Base-by-base conservation (phyloP, 2,113 vertebrate genomes). In the Macaca nemestrina region DNA sequence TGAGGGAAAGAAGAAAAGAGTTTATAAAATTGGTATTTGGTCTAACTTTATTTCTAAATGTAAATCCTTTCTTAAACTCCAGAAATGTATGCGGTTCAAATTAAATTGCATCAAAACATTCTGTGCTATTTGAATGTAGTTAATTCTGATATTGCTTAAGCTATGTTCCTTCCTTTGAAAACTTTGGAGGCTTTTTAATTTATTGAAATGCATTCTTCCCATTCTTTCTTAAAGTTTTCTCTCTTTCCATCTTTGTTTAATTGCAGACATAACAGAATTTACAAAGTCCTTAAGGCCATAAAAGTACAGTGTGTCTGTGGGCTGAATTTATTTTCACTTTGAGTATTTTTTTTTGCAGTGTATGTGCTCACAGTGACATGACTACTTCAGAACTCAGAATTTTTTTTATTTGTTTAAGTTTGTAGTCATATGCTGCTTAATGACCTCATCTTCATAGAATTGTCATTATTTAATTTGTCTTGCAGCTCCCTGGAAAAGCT, bases 291-390 rank as follows among this genome's bases (percentile, higher is more conserved):
- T 64, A 64, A 6, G n/a, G 22, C 59, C 75, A 78, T 76, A 61
- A 85, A 95, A 85, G 45, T 40, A 38, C 35, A 72, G 1, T 64
- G 2, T 38, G 13, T 79, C 40, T 78, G 4, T 76, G n/a, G 32
- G 70, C 43, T 95, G 84, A 90, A 97, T 89, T 95, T 22, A 86
- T 80, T 81, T 91, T 82, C 55, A 79, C 12, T 89, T 30, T 67
- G 38, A 78, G 3, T 73, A n/a, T 81, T 91, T 93, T 91, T 93
- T 91, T 79, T 52, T 68, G 64, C 17, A 72, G 35, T 82, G 6
- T 40, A 6, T 80, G 35, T 7, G 7, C 14, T 68, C 35, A 57
- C 38, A 70, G 13, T n/a, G 9, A 5, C 32, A 48, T 73, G 55
- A 64, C 48, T 40, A 40, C 52, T 86, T 79, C 43, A 70, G 30